phyloP scores from a whole-genome alignment of 1,140 invertebrate species.

The Drosophila sproati region DNA sequence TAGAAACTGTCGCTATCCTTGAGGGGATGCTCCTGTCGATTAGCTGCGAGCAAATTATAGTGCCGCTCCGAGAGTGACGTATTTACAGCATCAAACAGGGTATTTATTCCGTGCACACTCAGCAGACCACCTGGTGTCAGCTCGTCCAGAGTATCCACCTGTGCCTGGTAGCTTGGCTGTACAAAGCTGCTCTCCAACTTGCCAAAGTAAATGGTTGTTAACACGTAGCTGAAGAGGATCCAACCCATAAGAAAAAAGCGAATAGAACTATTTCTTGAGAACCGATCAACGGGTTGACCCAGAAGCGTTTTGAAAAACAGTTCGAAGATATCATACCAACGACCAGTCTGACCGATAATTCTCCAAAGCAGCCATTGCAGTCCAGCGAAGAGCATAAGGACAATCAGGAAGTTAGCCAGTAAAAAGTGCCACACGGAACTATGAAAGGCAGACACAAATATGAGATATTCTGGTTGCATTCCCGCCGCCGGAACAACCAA shows the following conservation, averaged over 20 bases:
- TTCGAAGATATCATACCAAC: conserved; percentile 69
- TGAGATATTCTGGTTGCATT: conserved; percentile 66
- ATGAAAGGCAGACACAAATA: conserved; percentile 69
- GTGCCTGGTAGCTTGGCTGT: conserved; percentile 60
- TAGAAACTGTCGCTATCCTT: conserved; percentile 41
- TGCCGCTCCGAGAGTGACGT: conserved; percentile 44
- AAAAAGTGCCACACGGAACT: conserved; percentile 62
- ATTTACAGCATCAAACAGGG: conserved; percentile 57
- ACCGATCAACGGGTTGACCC: conserved; percentile 60
- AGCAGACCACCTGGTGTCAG: conserved; percentile 34
- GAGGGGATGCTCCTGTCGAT: conserved; percentile 25
- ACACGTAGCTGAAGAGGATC: conserved; percentile 75
- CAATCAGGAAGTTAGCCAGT: conserved; percentile 51
- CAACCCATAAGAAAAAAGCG: conserved; percentile 67
- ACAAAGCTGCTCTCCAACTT: conserved; percentile 78
- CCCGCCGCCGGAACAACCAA: conserved; percentile 70
- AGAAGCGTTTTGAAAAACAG: conserved; percentile 69
- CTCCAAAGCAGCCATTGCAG: conserved; percentile 44
- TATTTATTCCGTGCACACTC: conserved; percentile 56
- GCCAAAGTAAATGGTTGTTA: conserved; percentile 77
- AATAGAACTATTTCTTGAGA: conserved; percentile 62
- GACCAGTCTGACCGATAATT: conserved; percentile 22
- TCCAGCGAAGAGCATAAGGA: conserved; percentile 50
- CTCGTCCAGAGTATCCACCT: conserved; percentile 60
- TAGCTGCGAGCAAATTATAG: conserved; percentile 36